Evolutionary conservation across 2,797 vertebrate species (phyloP), one percentile per base, ranked within the genome.

Genomic region (Dermochelys coriacea): DNA sequence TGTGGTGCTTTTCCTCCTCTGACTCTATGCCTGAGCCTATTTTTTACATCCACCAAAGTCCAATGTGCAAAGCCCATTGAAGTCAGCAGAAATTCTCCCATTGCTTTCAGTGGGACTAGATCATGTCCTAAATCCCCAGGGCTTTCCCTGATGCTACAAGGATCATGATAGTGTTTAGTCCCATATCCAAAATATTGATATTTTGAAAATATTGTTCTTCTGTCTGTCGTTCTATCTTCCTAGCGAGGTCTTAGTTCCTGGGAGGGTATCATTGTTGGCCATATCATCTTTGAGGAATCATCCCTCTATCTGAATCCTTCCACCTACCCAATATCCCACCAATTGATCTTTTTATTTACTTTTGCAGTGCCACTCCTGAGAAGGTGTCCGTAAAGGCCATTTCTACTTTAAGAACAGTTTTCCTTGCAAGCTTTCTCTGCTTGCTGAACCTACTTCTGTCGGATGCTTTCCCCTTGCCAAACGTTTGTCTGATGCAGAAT

Each of bases 1-100:
- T 45, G 80, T 57, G 83, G 80, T 50, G 80, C 23, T 86, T 95
- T 95, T 87, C 34, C 27, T 93, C 61, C 80, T 41, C 82, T 88
- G 78, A 50, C 78, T 92, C 45, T 47, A 75, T 82, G 87, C 68
- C 84, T 96, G 82, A 80, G 84, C 80, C 85, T 96, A 77, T 37
- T 86, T 92, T 77, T 92, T 82, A 49, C 41, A 5, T 90, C 59
- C 80, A 64, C 9, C 5, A 57, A 50, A 59, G 51, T 93, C 51
- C 68, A 90, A 90, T 91, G 80, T 91, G 85, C 54, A 84, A 94
- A 94, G 14, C 25, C 74, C 64, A 47, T 57, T 90, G 87, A 94
- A 93, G 0, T 0, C 49, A 87, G 82, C 78, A 81, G 82, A 94
- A 49, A 90, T 75, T 68, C 59, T 94, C 86, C 82, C 1, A 2